These are phyloP conservation scores for Intellagama lesueurii DNA, from an alignment of 2,797 vertebrate species.

Conservation along the genomic window DNA sequence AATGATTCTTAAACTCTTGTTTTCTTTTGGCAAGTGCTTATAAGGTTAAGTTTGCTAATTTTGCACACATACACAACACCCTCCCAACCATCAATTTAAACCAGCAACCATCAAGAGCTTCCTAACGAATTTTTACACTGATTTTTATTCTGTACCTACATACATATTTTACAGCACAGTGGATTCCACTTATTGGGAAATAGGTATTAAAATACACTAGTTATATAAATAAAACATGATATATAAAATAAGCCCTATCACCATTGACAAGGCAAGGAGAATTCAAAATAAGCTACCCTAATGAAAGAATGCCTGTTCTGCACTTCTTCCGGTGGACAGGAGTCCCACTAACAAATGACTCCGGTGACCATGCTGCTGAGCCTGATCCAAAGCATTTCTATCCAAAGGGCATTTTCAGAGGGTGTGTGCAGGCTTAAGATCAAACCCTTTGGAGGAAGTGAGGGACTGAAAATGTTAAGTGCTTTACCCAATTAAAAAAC, in stretches of 20 bases:
- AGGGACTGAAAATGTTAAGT: constrained; percentile 73
- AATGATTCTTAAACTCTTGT: constrained; percentile 50
- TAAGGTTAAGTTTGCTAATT: constrained; percentile 69
- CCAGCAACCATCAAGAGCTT: constrained; percentile 65
- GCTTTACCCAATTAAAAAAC: constrained; percentile 68
- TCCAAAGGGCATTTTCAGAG: constrained; percentile 44
- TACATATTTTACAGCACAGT: constrained; percentile 81
- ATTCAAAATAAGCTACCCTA: constrained; percentile 77
- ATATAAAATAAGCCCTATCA: constrained; percentile 78
- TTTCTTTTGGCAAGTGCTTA: constrained; percentile 78
- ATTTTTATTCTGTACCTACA: constrained; percentile 76
- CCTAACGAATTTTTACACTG: constrained; percentile 71
- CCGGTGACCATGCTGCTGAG: constrained; percentile 55
- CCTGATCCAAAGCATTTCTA: constrained; percentile 63
- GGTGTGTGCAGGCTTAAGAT: constrained; percentile 49
- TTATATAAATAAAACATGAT: constrained; percentile 81
- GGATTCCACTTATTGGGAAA: constrained; percentile 69
- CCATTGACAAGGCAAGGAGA: constrained; percentile 78
- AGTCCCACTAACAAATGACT: constrained; percentile 54
- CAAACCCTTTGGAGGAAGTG: constrained; percentile 36
- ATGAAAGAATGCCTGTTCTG: constrained; percentile 65
- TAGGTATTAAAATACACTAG: constrained; percentile 76
- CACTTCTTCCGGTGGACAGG: constrained; percentile 57
- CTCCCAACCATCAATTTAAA: constrained; percentile 32
- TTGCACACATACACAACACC: constrained; percentile 65